These are phyloP conservation scores for Gisinianus flammeolus DNA, from an alignment of 2,888 invertebrate genomes.

Conservation along the genomic window DNA sequence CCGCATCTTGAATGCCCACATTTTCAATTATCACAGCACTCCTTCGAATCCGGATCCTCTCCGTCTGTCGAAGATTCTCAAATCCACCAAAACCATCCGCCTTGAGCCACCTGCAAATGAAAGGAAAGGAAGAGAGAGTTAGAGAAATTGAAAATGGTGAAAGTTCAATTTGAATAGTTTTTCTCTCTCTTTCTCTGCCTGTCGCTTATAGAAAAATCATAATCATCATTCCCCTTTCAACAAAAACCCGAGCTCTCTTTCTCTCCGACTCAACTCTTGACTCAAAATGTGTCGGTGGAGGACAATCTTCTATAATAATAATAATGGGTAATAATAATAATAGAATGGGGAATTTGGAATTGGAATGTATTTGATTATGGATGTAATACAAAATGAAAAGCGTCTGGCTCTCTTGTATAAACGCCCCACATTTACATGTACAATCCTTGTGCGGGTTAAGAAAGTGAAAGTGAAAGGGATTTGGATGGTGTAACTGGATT, in stretches of 20 bases:
- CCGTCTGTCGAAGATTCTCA: slow-evolving; percentile 61
- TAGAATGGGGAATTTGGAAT: too few relatives aligned
- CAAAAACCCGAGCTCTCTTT: background rate
- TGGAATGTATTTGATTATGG: too few relatives aligned
- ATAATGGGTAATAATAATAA: too few relatives aligned
- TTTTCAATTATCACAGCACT: slow-evolving; percentile 62
- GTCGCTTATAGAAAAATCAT: too few relatives aligned
- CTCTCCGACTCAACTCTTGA: background rate
- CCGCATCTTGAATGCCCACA: slow-evolving; percentile 58
- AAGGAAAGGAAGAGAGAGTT: background rate
- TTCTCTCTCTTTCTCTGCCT: too few relatives aligned
- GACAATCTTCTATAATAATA: background rate
- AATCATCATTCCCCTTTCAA: too few relatives aligned
- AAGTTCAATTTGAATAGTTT: too few relatives aligned
- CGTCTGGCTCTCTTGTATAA: too few relatives aligned
- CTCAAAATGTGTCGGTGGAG: background rate
- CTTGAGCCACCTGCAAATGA: slow-evolving; percentile 71
- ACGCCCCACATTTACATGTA: too few relatives aligned
- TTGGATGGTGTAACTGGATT: background rate
- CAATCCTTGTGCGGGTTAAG: too few relatives aligned
- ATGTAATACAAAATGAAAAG: too few relatives aligned
- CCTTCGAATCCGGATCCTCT: slow-evolving; percentile 60
- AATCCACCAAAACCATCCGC: slow-evolving; percentile 73
- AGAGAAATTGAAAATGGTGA: background rate
- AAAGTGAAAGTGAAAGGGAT: too few relatives aligned